phyloP scores from a whole-genome alignment of 2,888 invertebrate genomes.

The Autographa pulchrina region DNA sequence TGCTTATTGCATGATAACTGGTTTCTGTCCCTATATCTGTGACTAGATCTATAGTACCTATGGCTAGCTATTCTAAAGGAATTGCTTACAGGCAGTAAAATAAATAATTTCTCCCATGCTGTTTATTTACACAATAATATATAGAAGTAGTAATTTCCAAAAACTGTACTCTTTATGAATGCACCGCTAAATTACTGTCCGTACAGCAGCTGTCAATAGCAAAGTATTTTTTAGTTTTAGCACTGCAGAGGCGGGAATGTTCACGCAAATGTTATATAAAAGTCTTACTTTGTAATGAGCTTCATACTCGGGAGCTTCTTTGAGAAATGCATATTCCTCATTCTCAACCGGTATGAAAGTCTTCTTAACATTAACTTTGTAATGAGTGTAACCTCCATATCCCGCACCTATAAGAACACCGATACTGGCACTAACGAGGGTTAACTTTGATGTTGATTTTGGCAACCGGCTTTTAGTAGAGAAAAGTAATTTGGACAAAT shows the following conservation, averaged over 20 bases:
- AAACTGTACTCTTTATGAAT: neutral
- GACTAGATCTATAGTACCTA: neutral
- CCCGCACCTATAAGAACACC: slow-evolving; percentile 89
- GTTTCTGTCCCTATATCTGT: neutral
- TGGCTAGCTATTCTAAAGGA: neutral
- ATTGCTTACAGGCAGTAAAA: neutral
- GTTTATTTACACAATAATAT: neutral
- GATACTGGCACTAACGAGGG: slow-evolving; percentile 89
- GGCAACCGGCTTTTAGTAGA: slow-evolving; percentile 79
- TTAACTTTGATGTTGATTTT: slow-evolving; percentile 84
- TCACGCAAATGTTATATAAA: slow-evolving; percentile 6
- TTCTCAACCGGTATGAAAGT: slow-evolving; percentile 67
- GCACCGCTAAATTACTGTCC: neutral
- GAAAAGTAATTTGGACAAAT: slow-evolving; percentile 72
- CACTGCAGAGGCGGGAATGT: neutral
- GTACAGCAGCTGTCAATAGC: neutral
- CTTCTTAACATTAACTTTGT: slow-evolving; percentile 82
- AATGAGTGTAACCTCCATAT: slow-evolving; percentile 88
- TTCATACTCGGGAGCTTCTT: slow-evolving; percentile 83
- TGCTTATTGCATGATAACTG: slow-evolving; percentile 1
- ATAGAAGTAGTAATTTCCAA: neutral
- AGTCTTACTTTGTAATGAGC: slow-evolving; percentile 86
- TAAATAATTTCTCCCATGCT: neutral
- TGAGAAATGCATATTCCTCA: slow-evolving; percentile 83
- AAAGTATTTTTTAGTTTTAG: neutral